Evolutionary conservation across 2,797 vertebrate genomes (phyloP).

Genomic region (Coregonus ussuriensis): DNA sequence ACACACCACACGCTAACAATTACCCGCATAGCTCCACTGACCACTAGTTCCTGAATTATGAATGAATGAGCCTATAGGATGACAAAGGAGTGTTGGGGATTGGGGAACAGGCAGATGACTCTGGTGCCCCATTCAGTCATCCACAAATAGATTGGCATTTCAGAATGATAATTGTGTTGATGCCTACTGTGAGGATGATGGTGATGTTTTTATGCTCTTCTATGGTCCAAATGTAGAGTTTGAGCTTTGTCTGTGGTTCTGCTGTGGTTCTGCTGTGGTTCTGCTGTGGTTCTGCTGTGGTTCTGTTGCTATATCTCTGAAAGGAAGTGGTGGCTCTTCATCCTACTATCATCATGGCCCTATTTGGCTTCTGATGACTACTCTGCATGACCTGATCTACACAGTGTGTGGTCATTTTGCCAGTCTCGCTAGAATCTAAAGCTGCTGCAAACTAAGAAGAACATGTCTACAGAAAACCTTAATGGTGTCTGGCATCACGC

Average conservation of each 20-base stretch:
- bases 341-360: constrained; percentile 56
- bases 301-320: neutral
- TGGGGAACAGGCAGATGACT: constrained; percentile 18
- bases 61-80: constrained; percentile 55
- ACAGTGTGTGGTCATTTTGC: constrained; percentile 42
- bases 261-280: neutral
- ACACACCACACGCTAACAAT: neutral
- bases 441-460: neutral
- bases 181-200: constrained; percentile 18
- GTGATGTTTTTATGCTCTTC: constrained; percentile 2
- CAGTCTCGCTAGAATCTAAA: neutral
- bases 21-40: constrained; percentile 21
- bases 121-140: neutral
- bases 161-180: constrained; percentile 14
- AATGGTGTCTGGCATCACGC: too few relatives aligned
- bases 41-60: constrained; percentile 63
- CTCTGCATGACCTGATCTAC: constrained; percentile 38
- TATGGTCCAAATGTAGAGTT: neutral
- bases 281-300: neutral
- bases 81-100: constrained; percentile 34
- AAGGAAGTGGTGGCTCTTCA: neutral
- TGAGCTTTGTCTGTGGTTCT: neutral
- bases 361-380: constrained; percentile 43
- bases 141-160: constrained; percentile 33
- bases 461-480: neutral